A percentile compares a stretch with the other conserved stretches of the same genome.
phyloP scores from a whole-genome alignment of 2,888 invertebrate genomes.

The Sycophila texana region DNA sequence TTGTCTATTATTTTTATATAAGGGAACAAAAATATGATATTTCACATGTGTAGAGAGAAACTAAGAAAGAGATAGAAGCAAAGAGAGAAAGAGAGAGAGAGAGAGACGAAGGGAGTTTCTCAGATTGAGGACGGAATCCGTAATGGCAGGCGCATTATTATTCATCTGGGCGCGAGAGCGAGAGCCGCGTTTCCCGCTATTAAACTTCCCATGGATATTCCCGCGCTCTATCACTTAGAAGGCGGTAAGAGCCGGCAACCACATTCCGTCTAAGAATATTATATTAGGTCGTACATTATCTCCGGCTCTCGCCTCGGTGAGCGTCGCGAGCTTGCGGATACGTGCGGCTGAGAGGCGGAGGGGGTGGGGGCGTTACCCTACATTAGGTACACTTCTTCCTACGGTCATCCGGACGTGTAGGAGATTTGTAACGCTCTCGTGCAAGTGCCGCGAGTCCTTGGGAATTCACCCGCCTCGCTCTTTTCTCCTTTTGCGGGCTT shows the following conservation, averaged over 20 bases:
- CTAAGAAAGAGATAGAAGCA: too few relatives aligned
- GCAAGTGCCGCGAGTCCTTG: not conserved
- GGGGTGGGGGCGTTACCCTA: constrained; percentile 36
- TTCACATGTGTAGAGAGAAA: too few relatives aligned
- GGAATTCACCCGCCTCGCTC: constrained; percentile 27
- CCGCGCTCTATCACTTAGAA: constrained; percentile 26
- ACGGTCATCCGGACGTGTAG: constrained; percentile 56
- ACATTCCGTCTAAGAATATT: constrained; percentile 69
- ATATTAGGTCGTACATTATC: constrained; percentile 69
- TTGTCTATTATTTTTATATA: too few relatives aligned
- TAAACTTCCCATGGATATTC: constrained; percentile 61
- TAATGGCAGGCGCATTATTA: constrained; percentile 67
- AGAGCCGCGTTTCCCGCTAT: constrained; percentile 65
- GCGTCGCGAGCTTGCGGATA: too few relatives aligned
- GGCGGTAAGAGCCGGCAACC: constrained; percentile 55
- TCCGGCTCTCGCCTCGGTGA: constrained; percentile 21
- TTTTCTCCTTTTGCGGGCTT: not conserved
- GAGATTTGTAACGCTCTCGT: constrained; percentile 54
- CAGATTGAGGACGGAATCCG: constrained; percentile 60
- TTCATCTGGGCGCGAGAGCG: constrained; percentile 62
- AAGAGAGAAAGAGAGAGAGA: constrained; percentile 6
- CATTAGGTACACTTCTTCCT: constrained; percentile 55
- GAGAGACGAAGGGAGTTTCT: not conserved
- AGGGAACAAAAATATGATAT: too few relatives aligned
- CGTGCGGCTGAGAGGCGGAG: not conserved